Evolutionary conservation across 30 jellyfish, hydroid and myxozoan species (phyloP).

Genomic region (Phacellophora camtschatica): DNA sequence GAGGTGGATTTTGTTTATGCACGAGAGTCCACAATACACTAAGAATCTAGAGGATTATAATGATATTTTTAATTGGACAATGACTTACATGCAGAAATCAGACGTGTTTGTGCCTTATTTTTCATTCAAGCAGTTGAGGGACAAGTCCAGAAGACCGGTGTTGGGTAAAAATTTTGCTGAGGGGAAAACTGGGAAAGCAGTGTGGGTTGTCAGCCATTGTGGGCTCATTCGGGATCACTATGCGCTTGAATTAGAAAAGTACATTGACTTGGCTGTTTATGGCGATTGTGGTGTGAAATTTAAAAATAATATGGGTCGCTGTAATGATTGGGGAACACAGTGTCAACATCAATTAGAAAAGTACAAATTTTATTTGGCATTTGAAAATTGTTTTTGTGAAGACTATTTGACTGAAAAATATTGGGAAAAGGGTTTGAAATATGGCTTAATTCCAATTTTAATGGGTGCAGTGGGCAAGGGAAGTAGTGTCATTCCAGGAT

Average conservation of each 20-base stretch:
- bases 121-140: slow-evolving; percentile 18
- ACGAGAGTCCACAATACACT: slow-evolving; percentile 86
- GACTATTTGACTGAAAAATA: slow-evolving; percentile 95
- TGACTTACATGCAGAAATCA: slow-evolving; percentile 86
- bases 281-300: slow-evolving; percentile 80
- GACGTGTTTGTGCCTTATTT: slow-evolving; percentile 87
- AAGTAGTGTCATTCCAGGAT: slow-evolving; percentile 67
- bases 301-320: slow-evolving; percentile 78
- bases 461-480: slow-evolving; percentile 74
- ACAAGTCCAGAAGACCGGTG: background rate
- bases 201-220: slow-evolving; percentile 94
- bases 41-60: slow-evolving; percentile 39
- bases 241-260: slow-evolving; percentile 76
- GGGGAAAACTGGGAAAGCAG: slow-evolving; percentile 74
- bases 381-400: slow-evolving; percentile 92
- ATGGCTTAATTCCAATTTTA: slow-evolving; percentile 88
- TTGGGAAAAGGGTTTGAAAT: slow-evolving; percentile 79
- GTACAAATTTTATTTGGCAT: slow-evolving; percentile 85
- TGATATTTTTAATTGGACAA: slow-evolving; percentile 93
- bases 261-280: slow-evolving; percentile 78
- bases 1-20: slow-evolving; percentile 92
- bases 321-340: slow-evolving; percentile 56
- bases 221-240: slow-evolving; percentile 87
- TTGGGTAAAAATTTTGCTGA: slow-evolving; percentile 56
- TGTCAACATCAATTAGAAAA: slow-evolving; percentile 64